Conservation (phyloP, 2,888 invertebrate species). For the Cerastis leucographa region DNA sequence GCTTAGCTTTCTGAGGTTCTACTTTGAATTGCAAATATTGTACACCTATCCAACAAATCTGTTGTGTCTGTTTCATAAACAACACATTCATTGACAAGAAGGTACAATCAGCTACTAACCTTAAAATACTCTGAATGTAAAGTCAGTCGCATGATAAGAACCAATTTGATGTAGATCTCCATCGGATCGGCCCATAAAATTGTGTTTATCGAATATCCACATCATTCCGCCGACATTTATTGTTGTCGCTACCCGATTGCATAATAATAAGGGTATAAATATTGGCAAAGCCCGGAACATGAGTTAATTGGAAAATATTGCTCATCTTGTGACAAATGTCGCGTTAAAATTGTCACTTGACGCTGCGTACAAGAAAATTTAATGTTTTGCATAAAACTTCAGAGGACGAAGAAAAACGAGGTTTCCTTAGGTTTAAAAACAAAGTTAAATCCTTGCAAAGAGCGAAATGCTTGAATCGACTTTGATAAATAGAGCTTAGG, state of each 20-base stretch:
- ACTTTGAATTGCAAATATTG: slow-evolving; percentile 36
- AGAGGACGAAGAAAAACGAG: slow-evolving; percentile 35
- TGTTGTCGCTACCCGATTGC: slow-evolving; percentile 38
- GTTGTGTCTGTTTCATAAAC: slow-evolving; percentile 32
- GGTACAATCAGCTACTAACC: slow-evolving; percentile 23
- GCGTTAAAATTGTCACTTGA: slow-evolving; percentile 46
- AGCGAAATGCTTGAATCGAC: slow-evolving; percentile 20
- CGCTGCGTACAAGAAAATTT: slow-evolving; percentile 22
- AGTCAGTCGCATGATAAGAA: slow-evolving; percentile 50
- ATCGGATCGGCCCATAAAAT: slow-evolving; percentile 58
- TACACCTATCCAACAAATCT: slow-evolving; percentile 25
- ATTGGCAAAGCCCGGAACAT: slow-evolving; percentile 31
- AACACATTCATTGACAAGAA: slow-evolving; percentile 56
- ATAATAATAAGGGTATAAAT: slow-evolving; percentile 38
- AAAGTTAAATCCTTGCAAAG: slow-evolving; percentile 40
- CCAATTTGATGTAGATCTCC: slow-evolving; percentile 57
- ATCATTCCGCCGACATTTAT: slow-evolving; percentile 53
- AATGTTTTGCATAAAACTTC: slow-evolving; percentile 46
- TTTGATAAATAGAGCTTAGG: slow-evolving; percentile 32
- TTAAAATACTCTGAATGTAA: slow-evolving; percentile 37
- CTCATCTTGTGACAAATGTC: slow-evolving; percentile 29
- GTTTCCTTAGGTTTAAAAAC: slow-evolving; percentile 13
- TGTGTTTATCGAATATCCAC: slow-evolving; percentile 62
- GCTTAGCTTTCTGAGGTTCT: slow-evolving; percentile 6
- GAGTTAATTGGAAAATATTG: slow-evolving; percentile 54